These are phyloP conservation scores for Brachyalestes nurse DNA, from an alignment of 2,797 vertebrate species.

Conservation along the genomic window DNA sequence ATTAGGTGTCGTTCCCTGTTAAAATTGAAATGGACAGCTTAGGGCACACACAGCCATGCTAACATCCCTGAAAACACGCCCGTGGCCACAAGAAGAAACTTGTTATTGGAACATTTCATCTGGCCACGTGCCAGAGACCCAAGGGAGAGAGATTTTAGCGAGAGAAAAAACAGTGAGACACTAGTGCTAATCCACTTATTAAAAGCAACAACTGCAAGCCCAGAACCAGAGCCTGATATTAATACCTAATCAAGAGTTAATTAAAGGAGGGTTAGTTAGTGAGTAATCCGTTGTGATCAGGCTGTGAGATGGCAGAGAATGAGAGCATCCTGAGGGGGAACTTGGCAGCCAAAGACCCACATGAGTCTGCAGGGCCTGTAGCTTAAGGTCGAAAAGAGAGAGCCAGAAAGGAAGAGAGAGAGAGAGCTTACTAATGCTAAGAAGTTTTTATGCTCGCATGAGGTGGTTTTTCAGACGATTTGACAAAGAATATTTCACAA, in stretches of 20 bases:
- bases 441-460: too few relatives aligned
- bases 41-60: conserved; percentile 39
- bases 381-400: conserved; percentile 15
- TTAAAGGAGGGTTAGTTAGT: conserved; percentile 75
- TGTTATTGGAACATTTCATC: conserved; percentile 59
- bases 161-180: conserved; percentile 58
- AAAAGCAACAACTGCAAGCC: conserved; percentile 75
- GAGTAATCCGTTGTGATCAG: conserved; percentile 71
- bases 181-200: conserved; percentile 80
- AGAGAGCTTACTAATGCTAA: conserved; percentile 20
- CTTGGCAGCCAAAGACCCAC: conserved; percentile 27
- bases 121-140: conserved; percentile 43
- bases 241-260: conserved; percentile 78
- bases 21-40: conserved; percentile 31
- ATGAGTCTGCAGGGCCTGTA: conserved; percentile 44
- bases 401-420: neutral
- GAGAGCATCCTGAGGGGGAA: conserved; percentile 64
- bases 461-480: too few relatives aligned
- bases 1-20: conserved; percentile 13
- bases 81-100: conserved; percentile 71
- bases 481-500: too few relatives aligned
- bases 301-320: conserved; percentile 63
- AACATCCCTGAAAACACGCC: conserved; percentile 39
- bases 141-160: conserved; percentile 52
- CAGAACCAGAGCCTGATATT: conserved; percentile 72